Percentiles rank a stretch among this genome's conserved stretches.
These are phyloP conservation scores for Cephus nigrinus DNA, from an alignment of 2,888 invertebrate species.

Conservation along the genomic window DNA sequence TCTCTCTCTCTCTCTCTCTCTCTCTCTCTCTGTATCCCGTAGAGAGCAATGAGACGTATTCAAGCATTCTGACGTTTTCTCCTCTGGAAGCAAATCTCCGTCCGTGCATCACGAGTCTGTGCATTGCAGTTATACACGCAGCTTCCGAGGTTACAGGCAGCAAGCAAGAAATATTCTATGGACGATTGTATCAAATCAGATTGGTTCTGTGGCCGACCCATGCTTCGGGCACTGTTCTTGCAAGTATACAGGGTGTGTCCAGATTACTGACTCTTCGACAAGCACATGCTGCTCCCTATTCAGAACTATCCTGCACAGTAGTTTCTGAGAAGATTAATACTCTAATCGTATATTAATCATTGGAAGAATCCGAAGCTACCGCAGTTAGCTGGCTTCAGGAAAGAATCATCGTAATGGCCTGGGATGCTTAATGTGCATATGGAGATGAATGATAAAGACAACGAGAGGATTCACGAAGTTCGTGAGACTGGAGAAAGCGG, in stretches of 20 bases:
- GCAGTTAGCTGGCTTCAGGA: neutral
- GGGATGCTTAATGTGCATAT: neutral
- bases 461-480: neutral
- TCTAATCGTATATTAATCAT: neutral
- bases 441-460: neutral
- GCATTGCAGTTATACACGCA: neutral
- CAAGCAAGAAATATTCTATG: conserved; percentile 33
- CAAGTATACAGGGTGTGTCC: neutral
- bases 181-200: conserved; percentile 39
- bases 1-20: too few relatives aligned
- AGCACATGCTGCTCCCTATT: neutral
- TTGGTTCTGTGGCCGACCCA: conserved; percentile 14
- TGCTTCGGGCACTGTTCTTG: neutral
- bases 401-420: neutral
- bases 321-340: neutral
- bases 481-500: neutral
- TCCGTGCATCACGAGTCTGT: neutral
- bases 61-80: neutral
- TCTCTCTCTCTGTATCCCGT: neutral
- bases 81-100: neutral
- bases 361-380: neutral
- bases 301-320: neutral
- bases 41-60: neutral
- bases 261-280: neutral
- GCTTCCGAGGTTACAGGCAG: conserved; percentile 33